Evolutionary conservation across 2,113 vertebrate genomes (phyloP).

Genomic region (Naja naja): DNA sequence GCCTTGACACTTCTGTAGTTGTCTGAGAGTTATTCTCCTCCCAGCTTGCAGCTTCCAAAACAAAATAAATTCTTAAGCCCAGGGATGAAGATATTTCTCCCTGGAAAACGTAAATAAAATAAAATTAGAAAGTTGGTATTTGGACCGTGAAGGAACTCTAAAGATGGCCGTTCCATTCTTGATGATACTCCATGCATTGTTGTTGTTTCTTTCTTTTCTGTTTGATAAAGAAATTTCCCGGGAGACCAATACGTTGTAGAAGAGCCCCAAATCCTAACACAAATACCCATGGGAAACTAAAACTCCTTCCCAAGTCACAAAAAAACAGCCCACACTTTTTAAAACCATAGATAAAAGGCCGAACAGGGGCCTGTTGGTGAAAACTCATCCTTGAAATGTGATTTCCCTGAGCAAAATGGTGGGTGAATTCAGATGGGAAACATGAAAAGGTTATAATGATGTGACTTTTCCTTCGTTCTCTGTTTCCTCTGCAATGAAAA

Average conservation of each 20-base stretch:
- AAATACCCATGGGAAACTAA: not conserved
- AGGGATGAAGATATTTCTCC: not conserved
- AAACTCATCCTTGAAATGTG: too few species aligned
- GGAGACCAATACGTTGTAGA: not conserved
- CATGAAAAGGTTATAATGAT: too few species aligned
- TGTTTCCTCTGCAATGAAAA: too few species aligned
- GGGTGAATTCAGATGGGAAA: too few species aligned
- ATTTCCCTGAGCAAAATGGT: too few species aligned
- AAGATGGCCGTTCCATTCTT: not conserved
- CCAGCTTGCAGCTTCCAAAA: not conserved
- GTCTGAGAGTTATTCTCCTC: not conserved
- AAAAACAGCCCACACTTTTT: too few species aligned
- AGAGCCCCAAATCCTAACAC: fast-evolving
- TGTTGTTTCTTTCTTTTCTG: too few species aligned
- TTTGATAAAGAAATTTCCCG: not conserved
- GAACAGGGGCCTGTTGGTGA: too few species aligned
- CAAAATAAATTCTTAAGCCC: not conserved
- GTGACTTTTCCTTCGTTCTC: too few species aligned
- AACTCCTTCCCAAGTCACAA: too few species aligned
- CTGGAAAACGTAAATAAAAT: not conserved
- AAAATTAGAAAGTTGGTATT: not conserved
- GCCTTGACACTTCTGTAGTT: not conserved
- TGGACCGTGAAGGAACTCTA: not conserved
- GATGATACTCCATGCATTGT: not conserved
- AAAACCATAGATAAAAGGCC: too few species aligned